These are phyloP conservation scores for Phaenicophaeus curvirostris DNA, from an alignment of 2,797 vertebrate genomes.

Conservation along the genomic window DNA sequence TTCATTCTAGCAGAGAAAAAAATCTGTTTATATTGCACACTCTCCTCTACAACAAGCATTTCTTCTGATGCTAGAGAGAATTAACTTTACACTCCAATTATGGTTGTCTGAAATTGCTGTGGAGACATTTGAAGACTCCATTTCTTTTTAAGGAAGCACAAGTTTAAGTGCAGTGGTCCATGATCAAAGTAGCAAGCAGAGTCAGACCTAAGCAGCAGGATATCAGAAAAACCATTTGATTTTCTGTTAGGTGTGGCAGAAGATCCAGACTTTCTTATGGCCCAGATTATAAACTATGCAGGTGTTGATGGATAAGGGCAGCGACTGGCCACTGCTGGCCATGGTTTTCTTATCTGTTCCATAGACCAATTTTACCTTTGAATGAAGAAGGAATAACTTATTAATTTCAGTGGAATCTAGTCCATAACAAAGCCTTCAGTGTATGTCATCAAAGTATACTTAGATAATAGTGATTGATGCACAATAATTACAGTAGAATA, in stretches of 20 bases:
- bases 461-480: not conserved
- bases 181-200: not conserved
- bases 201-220: not conserved
- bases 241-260: not conserved
- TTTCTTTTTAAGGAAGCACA: not conserved
- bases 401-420: not conserved
- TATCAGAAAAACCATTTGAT: not conserved
- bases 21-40: not conserved
- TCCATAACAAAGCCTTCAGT: not conserved
- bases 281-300: not conserved
- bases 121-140: not conserved
- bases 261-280: not conserved
- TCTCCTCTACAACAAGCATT: not conserved
- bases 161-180: not conserved
- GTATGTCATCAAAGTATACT: not conserved
- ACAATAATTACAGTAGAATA: not conserved
- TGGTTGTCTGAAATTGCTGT: not conserved
- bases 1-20: not conserved
- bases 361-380: not conserved
- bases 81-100: not conserved
- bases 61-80: not conserved
- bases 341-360: not conserved
- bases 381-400: not conserved
- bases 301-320: fast-evolving
- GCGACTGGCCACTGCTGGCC: not conserved